Evolutionary conservation across 2,113 vertebrate species (phyloP).

Genomic region (Phyllostomus hastatus): DNA sequence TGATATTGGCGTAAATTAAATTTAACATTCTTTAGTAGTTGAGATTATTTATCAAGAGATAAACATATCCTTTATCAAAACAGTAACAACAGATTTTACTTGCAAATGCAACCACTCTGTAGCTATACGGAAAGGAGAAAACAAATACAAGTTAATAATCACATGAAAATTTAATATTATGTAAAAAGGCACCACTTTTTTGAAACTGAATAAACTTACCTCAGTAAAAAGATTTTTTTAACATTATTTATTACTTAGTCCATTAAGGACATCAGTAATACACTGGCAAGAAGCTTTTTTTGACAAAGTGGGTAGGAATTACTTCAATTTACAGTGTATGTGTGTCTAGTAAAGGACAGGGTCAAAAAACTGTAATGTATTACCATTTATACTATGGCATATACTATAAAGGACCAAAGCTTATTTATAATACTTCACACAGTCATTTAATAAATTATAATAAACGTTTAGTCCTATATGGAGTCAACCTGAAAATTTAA

Average conservation of each 20-base stretch:
- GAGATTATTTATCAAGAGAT: background rate
- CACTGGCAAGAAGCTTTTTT: background rate
- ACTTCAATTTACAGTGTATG: background rate
- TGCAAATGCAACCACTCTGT: background rate
- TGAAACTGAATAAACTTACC: background rate
- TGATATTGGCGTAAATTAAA: background rate
- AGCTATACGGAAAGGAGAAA: background rate
- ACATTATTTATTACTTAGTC: background rate
- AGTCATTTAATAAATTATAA: background rate
- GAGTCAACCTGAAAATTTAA: background rate
- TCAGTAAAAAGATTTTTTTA: background rate
- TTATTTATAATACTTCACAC: background rate
- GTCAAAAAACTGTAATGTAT: background rate
- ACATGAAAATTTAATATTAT: background rate
- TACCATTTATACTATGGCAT: background rate
- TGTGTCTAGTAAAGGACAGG: background rate
- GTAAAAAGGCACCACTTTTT: background rate
- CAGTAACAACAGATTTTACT: constrained; percentile 16
- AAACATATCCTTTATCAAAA: constrained; percentile 26
- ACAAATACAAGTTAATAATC: background rate
- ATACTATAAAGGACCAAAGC: background rate
- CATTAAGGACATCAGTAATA: background rate
- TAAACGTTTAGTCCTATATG: background rate
- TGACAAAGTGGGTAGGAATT: background rate
- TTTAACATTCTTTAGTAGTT: background rate